These are phyloP conservation scores for Macrosteles quadrilineatus DNA, from an alignment of 1,140 invertebrate genomes.

Conservation along the genomic window DNA sequence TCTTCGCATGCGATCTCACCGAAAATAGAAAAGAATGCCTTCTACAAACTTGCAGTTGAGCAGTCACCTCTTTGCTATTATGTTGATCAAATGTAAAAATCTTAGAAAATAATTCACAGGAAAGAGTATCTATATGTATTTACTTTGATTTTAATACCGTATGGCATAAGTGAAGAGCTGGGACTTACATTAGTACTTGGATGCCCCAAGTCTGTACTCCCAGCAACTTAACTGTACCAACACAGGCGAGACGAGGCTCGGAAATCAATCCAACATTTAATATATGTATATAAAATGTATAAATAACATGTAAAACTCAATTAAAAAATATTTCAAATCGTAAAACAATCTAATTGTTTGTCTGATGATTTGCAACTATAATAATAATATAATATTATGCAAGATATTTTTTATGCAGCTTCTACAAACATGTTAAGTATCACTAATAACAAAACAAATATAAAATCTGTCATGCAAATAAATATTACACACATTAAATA, in stretches of 20 bases:
- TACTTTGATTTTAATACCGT: background rate
- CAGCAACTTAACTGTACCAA: background rate
- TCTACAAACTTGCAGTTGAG: background rate
- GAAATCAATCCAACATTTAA: background rate
- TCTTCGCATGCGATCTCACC: background rate
- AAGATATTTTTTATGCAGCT: no score
- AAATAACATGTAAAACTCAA: no score
- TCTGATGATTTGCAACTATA: no score
- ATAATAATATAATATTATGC: no score
- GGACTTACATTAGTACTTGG: background rate
- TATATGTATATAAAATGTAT: no score
- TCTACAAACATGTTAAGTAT: no score
- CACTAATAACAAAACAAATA: no score
- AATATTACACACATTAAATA: no score
- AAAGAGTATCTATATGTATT: background rate
- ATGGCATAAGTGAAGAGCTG: background rate
- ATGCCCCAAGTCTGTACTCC: slow-evolving; percentile 1
- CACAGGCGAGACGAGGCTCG: background rate
- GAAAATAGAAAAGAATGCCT: slow-evolving; percentile 17
- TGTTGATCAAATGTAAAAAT: background rate
- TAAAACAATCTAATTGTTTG: no score
- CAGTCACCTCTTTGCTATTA: background rate
- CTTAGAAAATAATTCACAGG: no score
- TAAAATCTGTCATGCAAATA: no score
- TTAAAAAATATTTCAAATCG: no score